These are phyloP conservation scores for Triplophysa bombifrons DNA, from an alignment of 2,797 vertebrate species.

Conservation along the genomic window DNA sequence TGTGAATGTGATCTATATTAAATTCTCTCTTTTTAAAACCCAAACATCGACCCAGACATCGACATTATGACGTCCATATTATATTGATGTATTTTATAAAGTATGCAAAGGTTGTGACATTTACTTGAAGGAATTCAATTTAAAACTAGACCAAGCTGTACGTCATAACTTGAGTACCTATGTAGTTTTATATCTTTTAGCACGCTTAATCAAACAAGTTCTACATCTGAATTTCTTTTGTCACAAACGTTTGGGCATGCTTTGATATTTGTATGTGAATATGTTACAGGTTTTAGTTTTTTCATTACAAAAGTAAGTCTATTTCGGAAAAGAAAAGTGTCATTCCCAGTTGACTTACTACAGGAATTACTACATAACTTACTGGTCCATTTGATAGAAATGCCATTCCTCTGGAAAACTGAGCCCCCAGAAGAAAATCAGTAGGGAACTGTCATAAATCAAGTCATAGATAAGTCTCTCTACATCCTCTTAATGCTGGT, in stretches of 20 bases:
- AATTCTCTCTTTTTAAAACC: slow-evolving; percentile 11
- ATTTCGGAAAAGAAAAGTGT: slow-evolving; percentile 40
- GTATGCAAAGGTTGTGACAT: slow-evolving; percentile 1
- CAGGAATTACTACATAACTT: slow-evolving; percentile 69
- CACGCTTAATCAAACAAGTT: not conserved
- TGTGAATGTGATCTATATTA: slow-evolving; percentile 39
- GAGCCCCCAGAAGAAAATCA: slow-evolving; percentile 70
- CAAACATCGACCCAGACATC: not conserved
- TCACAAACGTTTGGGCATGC: not conserved
- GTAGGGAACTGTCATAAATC: slow-evolving; percentile 83
- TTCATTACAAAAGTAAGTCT: slow-evolving; percentile 1
- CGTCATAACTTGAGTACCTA: not conserved
- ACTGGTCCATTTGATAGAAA: slow-evolving; percentile 76
- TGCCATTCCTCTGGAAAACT: slow-evolving; percentile 63
- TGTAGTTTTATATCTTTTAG: not conserved
- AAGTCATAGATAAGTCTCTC: slow-evolving; percentile 83
- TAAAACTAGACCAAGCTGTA: not conserved
- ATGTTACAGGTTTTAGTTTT: not conserved
- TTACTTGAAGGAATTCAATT: not conserved
- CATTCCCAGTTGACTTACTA: slow-evolving; percentile 52
- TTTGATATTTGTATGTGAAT: not conserved
- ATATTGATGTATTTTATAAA: not conserved
- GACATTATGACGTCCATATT: not conserved
- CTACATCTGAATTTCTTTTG: not conserved
- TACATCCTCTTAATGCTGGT: slow-evolving; percentile 88